A percentile compares a stretch with the other conserved stretches of the same genome.
Evolutionary conservation across 2,797 vertebrate species (phyloP).

Genomic region (Agapornis canus): DNA sequence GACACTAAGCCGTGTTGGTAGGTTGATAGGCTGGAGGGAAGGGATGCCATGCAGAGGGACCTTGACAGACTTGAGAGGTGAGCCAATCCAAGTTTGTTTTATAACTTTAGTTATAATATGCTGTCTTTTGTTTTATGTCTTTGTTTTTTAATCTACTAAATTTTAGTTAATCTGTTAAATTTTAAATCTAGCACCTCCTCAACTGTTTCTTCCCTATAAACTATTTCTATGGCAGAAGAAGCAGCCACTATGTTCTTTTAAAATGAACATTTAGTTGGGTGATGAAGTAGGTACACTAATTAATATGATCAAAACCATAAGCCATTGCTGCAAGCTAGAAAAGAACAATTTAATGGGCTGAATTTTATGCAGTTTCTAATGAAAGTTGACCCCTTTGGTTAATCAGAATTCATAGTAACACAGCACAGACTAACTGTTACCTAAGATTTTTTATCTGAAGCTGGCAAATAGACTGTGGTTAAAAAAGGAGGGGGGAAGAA

Average conservation of each 20-base stretch:
- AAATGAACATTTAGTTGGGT: background rate
- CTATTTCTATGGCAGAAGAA: background rate
- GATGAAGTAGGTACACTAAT: conserved; percentile 26
- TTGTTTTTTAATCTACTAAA: background rate
- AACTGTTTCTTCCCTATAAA: background rate
- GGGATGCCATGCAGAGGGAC: no score
- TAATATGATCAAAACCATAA: conserved; percentile 50
- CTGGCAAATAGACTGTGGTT: background rate
- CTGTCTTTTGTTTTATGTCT: background rate
- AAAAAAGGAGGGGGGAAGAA: background rate
- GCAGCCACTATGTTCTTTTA: background rate
- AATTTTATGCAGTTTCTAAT: conserved; percentile 60
- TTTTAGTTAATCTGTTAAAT: background rate
- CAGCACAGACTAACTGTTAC: background rate
- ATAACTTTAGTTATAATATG: background rate
- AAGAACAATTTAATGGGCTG: conserved; percentile 50
- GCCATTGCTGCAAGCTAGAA: conserved; percentile 21
- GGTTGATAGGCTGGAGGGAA: no score
- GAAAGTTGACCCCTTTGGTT: conserved; percentile 41
- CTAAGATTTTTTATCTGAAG: conserved; percentile 31
- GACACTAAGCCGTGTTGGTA: no score
- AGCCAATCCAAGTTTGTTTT: no score
- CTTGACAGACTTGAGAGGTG: no score
- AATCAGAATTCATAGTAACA: conserved; percentile 56
- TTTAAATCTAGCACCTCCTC: background rate